phyloP scores from a whole-genome alignment of 2,797 vertebrate species.

The Nasua narica region DNA sequence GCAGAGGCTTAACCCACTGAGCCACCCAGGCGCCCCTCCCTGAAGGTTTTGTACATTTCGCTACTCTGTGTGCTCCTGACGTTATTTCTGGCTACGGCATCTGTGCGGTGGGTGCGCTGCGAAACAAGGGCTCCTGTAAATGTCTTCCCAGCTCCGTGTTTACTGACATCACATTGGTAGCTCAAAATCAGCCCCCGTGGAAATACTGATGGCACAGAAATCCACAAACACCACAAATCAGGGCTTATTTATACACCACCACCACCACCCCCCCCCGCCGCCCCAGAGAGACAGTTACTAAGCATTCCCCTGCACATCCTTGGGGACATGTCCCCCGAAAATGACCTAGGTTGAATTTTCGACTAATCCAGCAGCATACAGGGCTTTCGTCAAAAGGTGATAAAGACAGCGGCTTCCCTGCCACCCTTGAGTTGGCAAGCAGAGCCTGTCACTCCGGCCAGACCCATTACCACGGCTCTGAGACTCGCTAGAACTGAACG shows the following conservation, averaged over 20 bases:
- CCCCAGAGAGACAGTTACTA: not conserved
- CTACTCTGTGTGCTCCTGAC: not conserved
- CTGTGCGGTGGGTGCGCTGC: too few species aligned
- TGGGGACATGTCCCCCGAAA: not conserved
- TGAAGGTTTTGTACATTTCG: not conserved
- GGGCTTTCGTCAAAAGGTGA: not conserved
- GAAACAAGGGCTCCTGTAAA: accelerated
- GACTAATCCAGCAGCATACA: not conserved
- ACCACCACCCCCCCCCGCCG: too few species aligned
- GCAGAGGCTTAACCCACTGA: too few species aligned
- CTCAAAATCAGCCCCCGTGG: not conserved
- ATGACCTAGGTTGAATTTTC: not conserved
- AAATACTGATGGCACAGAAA: not conserved
- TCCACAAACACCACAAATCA: not conserved
- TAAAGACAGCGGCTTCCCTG: not conserved
- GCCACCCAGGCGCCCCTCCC: too few species aligned
- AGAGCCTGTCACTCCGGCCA: not conserved
- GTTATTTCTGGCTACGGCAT: not conserved
- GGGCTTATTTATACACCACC: too few species aligned
- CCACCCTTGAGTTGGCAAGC: not conserved
- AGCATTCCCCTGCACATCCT: not conserved
- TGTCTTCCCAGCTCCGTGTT: not conserved
- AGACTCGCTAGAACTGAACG: not conserved
- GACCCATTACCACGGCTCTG: accelerated
- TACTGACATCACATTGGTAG: not conserved